Percentiles rank a stretch among this genome's conserved stretches.
These are phyloP conservation scores for Pollenia amentaria DNA, from an alignment of 2,888 invertebrate genomes.

Conservation along the genomic window DNA sequence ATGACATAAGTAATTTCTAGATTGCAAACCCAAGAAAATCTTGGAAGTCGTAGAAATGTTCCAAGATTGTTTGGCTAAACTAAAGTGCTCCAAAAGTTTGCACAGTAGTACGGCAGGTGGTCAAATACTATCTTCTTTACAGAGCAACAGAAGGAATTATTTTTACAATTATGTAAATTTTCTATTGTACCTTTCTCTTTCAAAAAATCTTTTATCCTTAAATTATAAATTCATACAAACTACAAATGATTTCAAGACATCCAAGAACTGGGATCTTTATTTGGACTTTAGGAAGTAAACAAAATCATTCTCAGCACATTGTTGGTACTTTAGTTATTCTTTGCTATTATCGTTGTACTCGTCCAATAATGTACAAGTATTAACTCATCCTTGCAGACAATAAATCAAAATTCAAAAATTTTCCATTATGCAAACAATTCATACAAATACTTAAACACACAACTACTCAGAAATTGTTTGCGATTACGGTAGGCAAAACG, in stretches of 20 bases:
- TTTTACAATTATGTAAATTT: too few species aligned
- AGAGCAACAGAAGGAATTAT: too few species aligned
- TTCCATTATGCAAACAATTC: slow-evolving; percentile 72
- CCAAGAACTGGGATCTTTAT: slow-evolving; percentile 28
- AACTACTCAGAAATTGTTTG: slow-evolving; percentile 19
- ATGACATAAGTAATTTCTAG: too few species aligned
- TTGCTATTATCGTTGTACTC: slow-evolving; percentile 5
- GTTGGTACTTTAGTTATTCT: slow-evolving; percentile 12
- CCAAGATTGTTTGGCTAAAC: too few species aligned
- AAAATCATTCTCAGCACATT: slow-evolving; percentile 56
- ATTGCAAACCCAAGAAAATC: too few species aligned
- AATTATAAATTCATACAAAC: slow-evolving; percentile 9
- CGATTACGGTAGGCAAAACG: background rate
- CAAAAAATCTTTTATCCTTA: slow-evolving; percentile 1
- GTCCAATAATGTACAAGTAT: slow-evolving; percentile 53
- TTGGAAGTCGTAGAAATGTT: too few species aligned
- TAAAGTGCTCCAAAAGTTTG: too few species aligned
- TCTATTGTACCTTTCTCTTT: too few species aligned
- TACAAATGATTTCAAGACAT: slow-evolving; percentile 36
- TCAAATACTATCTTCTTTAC: too few species aligned
- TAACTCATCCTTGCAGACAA: slow-evolving; percentile 65
- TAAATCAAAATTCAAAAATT: slow-evolving; percentile 71
- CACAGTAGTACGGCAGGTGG: too few species aligned
- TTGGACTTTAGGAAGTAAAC: slow-evolving; percentile 36
- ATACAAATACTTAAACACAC: slow-evolving; percentile 44